Base-by-base conservation (phyloP, 2,888 invertebrate genomes). In the Acleris emargana region DNA sequence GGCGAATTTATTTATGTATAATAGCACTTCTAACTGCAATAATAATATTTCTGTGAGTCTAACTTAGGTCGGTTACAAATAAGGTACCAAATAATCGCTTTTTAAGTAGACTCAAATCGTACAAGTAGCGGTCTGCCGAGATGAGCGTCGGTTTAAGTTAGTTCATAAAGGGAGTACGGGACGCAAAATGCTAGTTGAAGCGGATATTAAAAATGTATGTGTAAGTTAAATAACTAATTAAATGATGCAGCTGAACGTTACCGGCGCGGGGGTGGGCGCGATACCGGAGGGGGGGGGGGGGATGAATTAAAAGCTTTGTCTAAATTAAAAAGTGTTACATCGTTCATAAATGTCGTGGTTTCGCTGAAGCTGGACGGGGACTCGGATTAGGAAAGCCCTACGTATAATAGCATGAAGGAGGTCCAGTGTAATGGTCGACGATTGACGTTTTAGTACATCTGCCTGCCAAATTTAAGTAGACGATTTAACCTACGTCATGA, bases 21-120 rank as follows among this genome's bases (percentile, higher is more conserved):
- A 67, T 73, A 71, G 72, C 74, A 76, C 77, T 71, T 72, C 73
- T 71, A 77, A 74, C 69, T 75, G 71, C 75, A 77, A 73, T 75
- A 74, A 74, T 32, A 32, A 32, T 32, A 32, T 54, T 53, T 61
- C 9, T 17, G 22, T 22, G 54, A 42, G 13, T 18, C 54, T 13
- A 38, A n/a, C 16, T 18, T 54, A 62, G 49, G 42, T 55, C 42
- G 32, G 7, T 55, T 55, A 42, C 53, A n/a, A 53, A 53, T 53
- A 38, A 51, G 38, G 17, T 18, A 32, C 54, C 54, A 54, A 54
- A 54, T 38, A 54, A 42, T 42, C 54, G 20, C 42, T 54, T 38
- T 42, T 20, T 20, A 20, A 20, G 20, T 42, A 20, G 42, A 13
- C 54, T 38, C 42, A 6, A 20, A 38, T 54, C 20, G 16, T 42